phyloP scores from a whole-genome alignment of 2,797 vertebrate species.

The Rallus crepitans region DNA sequence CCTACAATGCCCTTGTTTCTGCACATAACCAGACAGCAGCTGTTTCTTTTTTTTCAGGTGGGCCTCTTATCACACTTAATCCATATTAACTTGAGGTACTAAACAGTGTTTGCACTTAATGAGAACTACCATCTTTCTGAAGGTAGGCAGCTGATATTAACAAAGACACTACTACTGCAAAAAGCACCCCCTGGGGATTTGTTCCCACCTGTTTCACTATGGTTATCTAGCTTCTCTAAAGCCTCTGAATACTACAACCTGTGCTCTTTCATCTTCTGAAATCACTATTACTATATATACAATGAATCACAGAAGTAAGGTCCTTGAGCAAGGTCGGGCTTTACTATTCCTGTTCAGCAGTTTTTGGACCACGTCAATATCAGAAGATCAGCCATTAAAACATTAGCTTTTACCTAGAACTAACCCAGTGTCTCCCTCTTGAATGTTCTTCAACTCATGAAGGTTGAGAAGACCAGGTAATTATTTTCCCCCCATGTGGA shows the following conservation, averaged over 20 bases:
- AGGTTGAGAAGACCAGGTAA: not conserved
- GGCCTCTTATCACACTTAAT: not conserved
- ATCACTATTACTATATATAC: not conserved
- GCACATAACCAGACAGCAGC: not conserved
- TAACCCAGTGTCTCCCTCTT: not conserved
- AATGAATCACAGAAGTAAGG: not conserved
- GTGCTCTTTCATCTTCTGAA: not conserved
- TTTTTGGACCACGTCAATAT: not conserved
- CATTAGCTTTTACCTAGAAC: not conserved
- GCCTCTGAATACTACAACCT: not conserved
- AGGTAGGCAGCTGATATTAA: no score
- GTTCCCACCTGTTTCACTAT: not conserved
- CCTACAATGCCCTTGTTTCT: not conserved
- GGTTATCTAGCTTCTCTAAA: not conserved
- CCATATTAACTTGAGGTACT: not conserved
- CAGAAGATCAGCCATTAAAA: not conserved
- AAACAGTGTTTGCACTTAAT: no score
- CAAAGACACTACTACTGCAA: not conserved
- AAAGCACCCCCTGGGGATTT: not conserved
- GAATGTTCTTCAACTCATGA: not conserved
- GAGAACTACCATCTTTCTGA: no score
- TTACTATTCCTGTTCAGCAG: not conserved
- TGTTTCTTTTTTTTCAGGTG: not conserved
- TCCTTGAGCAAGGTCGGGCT: not conserved
- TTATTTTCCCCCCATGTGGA: rapidly evolving